phyloP scores from a whole-genome alignment of 2,888 invertebrate genomes.

The Dione vanillae region DNA sequence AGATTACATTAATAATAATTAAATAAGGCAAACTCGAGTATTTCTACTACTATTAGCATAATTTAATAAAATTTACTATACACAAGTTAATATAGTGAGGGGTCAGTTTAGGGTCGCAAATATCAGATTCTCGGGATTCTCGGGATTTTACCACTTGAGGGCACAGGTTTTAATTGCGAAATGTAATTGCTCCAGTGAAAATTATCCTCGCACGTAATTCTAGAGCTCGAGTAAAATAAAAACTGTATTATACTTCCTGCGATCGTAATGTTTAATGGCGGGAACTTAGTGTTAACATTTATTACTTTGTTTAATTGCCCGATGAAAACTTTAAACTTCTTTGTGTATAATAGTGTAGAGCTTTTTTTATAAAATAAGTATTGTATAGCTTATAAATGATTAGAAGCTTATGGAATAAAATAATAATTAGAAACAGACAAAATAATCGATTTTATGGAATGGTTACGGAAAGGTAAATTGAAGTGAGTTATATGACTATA shows the following conservation, averaged over 20 bases:
- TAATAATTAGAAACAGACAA: too few species aligned
- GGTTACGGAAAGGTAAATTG: too few species aligned
- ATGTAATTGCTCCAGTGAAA: slow-evolving; percentile 63
- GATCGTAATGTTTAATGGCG: slow-evolving; percentile 49
- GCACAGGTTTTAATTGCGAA: slow-evolving; percentile 66
- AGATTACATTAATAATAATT: neutral
- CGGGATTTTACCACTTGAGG: slow-evolving; percentile 54
- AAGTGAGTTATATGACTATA: too few species aligned
- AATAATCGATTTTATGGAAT: too few species aligned
- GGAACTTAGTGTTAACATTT: slow-evolving; percentile 29
- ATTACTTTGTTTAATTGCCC: slow-evolving; percentile 25
- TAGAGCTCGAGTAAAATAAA: slow-evolving; percentile 50
- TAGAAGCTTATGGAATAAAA: too few species aligned
- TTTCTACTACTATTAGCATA: neutral
- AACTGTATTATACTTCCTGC: slow-evolving; percentile 55
- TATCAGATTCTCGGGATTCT: slow-evolving; percentile 56
- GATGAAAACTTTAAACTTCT: slow-evolving; percentile 18
- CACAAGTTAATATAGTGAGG: slow-evolving; percentile 42
- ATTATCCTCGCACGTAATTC: slow-evolving; percentile 57
- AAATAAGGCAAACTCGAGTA: neutral
- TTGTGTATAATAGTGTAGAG: neutral
- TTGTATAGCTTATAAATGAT: too few species aligned
- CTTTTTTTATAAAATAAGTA: neutral
- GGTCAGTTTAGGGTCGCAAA: slow-evolving; percentile 58
- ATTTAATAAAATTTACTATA: slow-evolving; percentile 28